These are phyloP conservation scores for Linnaemya tessellans DNA, from an alignment of 2,888 invertebrate genomes.

Conservation along the genomic window DNA sequence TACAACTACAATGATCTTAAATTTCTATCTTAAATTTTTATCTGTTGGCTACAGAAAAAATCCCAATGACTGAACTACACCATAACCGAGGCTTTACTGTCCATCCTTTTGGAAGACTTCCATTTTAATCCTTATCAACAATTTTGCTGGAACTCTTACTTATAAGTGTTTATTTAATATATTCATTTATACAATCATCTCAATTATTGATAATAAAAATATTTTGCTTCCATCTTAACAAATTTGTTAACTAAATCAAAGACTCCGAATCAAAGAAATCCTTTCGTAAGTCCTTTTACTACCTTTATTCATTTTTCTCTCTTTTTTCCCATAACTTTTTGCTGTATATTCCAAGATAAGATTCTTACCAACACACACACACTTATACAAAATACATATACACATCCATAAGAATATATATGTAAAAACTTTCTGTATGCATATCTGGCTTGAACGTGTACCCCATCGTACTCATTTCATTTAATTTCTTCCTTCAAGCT, in stretches of 20 bases:
- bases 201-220: constrained; percentile 63
- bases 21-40: not conserved
- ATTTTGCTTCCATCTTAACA: constrained; percentile 50
- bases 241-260: constrained; percentile 61
- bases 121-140: not conserved
- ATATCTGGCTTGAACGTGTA: constrained; percentile 4
- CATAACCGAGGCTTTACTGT: not conserved
- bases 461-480: constrained; percentile 33
- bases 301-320: not conserved
- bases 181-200: constrained; percentile 59
- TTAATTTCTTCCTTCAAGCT: constrained; percentile 45
- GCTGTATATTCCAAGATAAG: constrained; percentile 36
- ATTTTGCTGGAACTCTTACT: constrained; percentile 6
- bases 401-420: not conserved
- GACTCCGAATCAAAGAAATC: constrained; percentile 63
- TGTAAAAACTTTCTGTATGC: not conserved
- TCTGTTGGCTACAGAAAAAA: constrained; percentile 17
- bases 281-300: constrained; percentile 55
- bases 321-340: constrained; percentile 4
- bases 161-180: constrained; percentile 55
- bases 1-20: not conserved
- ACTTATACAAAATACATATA: too few relatives aligned
- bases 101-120: constrained; percentile 1
- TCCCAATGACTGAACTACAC: not conserved
- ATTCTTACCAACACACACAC: not conserved